These are phyloP conservation scores for Ptychodera flava DNA, from an alignment of 35 echinoderm and acorn worm species.

Conservation along the genomic window DNA sequence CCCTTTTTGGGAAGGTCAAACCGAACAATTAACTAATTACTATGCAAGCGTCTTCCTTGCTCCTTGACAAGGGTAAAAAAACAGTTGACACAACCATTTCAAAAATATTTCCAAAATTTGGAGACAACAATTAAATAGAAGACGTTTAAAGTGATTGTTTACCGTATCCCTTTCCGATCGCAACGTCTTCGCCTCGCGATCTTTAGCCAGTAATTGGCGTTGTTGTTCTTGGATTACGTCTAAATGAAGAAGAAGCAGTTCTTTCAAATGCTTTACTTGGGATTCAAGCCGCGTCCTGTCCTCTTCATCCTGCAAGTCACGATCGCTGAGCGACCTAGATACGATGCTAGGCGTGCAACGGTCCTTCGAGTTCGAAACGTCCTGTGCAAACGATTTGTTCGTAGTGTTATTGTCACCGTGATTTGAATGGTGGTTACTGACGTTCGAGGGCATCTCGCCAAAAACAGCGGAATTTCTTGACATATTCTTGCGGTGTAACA, in stretches of 20 bases:
- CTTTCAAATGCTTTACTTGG: constrained; percentile 70
- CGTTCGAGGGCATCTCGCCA: constrained; percentile 3
- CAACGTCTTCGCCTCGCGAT: constrained; percentile 64
- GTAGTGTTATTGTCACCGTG: neutral
- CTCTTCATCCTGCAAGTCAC: neutral
- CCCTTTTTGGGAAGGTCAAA: too few relatives aligned
- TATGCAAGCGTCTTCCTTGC: too few relatives aligned
- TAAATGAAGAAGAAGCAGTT: constrained; percentile 76
- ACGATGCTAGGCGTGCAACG: neutral
- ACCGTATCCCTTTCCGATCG: constrained; percentile 85
- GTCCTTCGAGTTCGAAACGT: neutral
- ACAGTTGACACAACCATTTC: too few relatives aligned
- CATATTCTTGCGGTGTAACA: constrained; percentile 33
- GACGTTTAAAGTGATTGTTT: constrained; percentile 15
- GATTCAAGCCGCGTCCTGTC: neutral
- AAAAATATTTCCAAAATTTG: too few relatives aligned
- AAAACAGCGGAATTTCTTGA: constrained; percentile 26
- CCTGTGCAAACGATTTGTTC: neutral
- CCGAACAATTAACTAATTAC: too few relatives aligned
- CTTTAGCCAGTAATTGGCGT: constrained; percentile 42
- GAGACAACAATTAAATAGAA: neutral
- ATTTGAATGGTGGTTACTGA: neutral
- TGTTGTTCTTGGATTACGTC: constrained; percentile 94
- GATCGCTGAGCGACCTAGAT: neutral
- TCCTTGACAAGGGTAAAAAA: too few relatives aligned